These are phyloP conservation scores for Dryoscopus gambensis DNA, from an alignment of 2,113 vertebrate genomes.

Conservation along the genomic window DNA sequence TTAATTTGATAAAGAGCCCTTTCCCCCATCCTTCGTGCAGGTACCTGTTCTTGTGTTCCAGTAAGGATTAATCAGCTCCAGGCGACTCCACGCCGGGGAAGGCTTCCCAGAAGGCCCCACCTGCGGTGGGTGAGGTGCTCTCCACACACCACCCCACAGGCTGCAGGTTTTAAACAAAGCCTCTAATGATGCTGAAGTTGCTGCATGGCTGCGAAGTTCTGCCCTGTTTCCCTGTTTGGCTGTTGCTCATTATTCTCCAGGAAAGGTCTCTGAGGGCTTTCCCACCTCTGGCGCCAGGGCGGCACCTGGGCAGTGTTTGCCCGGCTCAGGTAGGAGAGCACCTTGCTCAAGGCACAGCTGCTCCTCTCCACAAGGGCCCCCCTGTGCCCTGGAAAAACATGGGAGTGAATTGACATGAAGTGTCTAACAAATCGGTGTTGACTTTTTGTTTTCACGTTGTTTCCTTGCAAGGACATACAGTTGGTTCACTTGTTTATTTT, in stretches of 20 bases:
- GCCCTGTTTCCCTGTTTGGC: background rate
- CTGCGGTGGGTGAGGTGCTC: background rate
- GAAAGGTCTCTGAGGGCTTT: background rate
- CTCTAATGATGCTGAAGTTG: rapidly evolving
- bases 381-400: rapidly evolving
- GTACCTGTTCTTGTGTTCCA: background rate
- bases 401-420: rapidly evolving
- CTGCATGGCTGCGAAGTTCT: background rate
- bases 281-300: background rate
- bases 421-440: background rate
- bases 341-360: background rate
- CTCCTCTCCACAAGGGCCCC: background rate
- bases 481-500: background rate
- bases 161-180: background rate
- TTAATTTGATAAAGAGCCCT: slow-evolving; percentile 37
- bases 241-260: background rate
- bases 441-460: background rate
- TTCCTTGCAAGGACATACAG: background rate
- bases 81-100: background rate
- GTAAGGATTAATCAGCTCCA: background rate
- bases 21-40: background rate
- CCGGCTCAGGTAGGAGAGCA: background rate
- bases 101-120: background rate
- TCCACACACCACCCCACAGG: rapidly evolving
- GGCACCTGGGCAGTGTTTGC: rapidly evolving